phyloP scores from a whole-genome alignment of 1,140 invertebrate species.

The Hycleus cichorii region DNA sequence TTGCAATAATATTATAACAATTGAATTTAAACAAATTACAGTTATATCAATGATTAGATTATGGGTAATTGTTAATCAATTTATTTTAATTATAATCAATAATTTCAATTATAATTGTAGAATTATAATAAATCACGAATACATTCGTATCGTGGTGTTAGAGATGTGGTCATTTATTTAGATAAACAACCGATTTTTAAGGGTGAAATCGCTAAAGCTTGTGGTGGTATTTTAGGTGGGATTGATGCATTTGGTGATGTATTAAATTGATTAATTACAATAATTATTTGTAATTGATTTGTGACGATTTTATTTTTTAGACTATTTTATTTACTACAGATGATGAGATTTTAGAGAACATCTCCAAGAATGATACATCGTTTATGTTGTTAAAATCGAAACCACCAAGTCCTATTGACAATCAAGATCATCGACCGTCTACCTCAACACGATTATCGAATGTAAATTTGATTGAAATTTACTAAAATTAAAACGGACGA shows the following conservation, averaged over 20 bases:
- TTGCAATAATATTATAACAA: conserved; percentile 50
- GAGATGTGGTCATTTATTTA: conserved; percentile 60
- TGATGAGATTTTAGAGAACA: conserved; percentile 63
- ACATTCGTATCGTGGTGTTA: conserved; percentile 68
- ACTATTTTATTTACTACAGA: conserved; percentile 77
- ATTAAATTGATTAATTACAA: conserved; percentile 25
- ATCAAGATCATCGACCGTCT: conserved; percentile 46
- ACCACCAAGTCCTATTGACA: conserved; percentile 26
- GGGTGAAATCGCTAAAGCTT: conserved; percentile 72
- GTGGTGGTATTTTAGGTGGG: conserved; percentile 60
- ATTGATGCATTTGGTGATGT: conserved; percentile 73
- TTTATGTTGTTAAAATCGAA: conserved; percentile 50
- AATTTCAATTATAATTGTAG: conserved; percentile 40
- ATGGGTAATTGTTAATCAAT: conserved; percentile 54
- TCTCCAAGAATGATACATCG: conserved; percentile 61
- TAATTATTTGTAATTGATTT: conserved; percentile 30
- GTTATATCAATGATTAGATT: conserved; percentile 65
- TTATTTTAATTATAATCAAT: background rate
- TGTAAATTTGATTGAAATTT: conserved; percentile 6
- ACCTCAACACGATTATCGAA: conserved; percentile 42
- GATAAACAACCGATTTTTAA: conserved; percentile 63
- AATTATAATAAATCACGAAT: conserved; percentile 84
- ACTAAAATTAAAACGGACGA: background rate
- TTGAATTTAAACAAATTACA: conserved; percentile 51
- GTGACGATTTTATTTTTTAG: conserved; percentile 71